These are phyloP conservation scores for Yoshiicerus persimilis DNA, from an alignment of 1,140 invertebrate genomes.

Conservation along the genomic window DNA sequence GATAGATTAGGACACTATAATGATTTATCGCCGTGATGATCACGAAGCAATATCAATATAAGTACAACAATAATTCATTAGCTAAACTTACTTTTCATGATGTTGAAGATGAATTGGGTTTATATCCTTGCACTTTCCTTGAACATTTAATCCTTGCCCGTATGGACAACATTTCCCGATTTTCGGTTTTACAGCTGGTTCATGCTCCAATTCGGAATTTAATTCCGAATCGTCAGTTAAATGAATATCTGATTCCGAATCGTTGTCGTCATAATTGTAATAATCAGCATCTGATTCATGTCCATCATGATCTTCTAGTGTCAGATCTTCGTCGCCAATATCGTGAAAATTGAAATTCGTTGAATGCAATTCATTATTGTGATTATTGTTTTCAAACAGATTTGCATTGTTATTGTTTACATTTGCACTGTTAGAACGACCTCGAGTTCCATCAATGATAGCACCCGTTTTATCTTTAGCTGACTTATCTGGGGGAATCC, in stretches of 20 bases:
- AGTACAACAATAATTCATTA: neutral
- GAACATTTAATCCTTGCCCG: constrained; percentile 24
- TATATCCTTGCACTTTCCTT: constrained; percentile 32
- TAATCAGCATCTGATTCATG: constrained; percentile 19
- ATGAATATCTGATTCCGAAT: neutral
- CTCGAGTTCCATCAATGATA: neutral
- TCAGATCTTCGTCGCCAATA: neutral
- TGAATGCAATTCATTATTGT: constrained; percentile 24
- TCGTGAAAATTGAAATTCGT: constrained; percentile 16
- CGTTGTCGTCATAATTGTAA: neutral
- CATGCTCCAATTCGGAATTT: neutral
- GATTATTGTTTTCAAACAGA: neutral
- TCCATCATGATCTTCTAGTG: neutral
- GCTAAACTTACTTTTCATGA: constrained; percentile 21
- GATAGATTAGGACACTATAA: neutral
- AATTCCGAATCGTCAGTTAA: neutral
- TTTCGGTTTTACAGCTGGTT: neutral
- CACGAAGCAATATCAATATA: neutral
- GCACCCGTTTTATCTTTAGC: neutral
- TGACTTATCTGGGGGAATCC: neutral
- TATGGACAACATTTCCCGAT: constrained; percentile 43
- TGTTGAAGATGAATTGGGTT: constrained; percentile 8
- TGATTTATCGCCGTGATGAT: neutral
- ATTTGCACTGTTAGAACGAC: neutral
- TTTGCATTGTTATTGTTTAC: neutral